Percentiles rank a stretch among this genome's conserved stretches.
phyloP scores from a whole-genome alignment of 2,113 vertebrate genomes.

The Hydrolagus affinis region DNA sequence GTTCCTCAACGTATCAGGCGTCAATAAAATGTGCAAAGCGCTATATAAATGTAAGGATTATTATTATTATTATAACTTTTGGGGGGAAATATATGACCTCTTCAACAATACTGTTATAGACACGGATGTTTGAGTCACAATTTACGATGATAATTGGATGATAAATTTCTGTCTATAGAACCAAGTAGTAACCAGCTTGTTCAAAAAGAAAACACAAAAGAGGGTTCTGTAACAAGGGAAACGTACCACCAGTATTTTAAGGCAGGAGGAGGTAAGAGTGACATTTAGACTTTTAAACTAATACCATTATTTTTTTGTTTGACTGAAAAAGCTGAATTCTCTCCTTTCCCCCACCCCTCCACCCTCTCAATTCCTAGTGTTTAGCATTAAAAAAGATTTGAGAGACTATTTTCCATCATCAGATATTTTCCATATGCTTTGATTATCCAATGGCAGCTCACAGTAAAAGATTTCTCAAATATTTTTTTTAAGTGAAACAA shows the following conservation, averaged over 20 bases:
- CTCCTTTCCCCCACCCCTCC: too few species aligned
- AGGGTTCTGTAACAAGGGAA: constrained; percentile 55
- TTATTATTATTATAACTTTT: too few species aligned
- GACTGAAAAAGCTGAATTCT: background rate
- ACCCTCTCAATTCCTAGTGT: too few species aligned
- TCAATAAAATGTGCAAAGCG: too few species aligned
- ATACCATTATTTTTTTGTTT: background rate
- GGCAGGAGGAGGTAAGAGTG: constrained; percentile 62
- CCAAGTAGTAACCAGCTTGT: constrained; percentile 52
- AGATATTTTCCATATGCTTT: too few species aligned
- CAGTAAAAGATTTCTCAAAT: too few species aligned
- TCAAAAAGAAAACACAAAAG: constrained; percentile 42
- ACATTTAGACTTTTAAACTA: background rate
- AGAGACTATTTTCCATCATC: too few species aligned
- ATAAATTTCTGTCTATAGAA: constrained; percentile 9
- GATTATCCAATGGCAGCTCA: too few species aligned
- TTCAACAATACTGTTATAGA: background rate
- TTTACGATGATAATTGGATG: background rate
- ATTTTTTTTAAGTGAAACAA: too few species aligned
- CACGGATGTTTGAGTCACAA: background rate
- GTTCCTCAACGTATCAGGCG: background rate
- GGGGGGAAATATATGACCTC: too few species aligned
- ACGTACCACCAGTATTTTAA: constrained; percentile 60
- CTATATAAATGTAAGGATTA: too few species aligned
- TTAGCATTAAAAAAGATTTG: too few species aligned